A percentile compares a stretch with the other conserved stretches of the same genome.
Evolutionary conservation across 2,113 vertebrate species (phyloP).

Genomic region (Protobothrops flavoviridis): DNA sequence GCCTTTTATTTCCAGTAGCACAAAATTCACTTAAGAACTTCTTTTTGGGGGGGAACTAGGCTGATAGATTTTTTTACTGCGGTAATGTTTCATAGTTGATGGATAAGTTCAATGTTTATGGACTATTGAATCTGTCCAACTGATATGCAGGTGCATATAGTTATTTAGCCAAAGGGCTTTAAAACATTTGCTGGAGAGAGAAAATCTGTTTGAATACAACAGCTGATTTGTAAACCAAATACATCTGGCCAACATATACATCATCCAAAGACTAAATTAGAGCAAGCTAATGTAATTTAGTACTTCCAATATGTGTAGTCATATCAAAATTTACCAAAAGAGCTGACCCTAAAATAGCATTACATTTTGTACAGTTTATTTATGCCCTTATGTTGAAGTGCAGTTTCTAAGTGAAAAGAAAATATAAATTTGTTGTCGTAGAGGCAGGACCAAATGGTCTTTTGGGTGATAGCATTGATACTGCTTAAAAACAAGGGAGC

Average conservation of each 20-base stretch:
- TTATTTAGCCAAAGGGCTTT: slow-evolving; percentile 35
- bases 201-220: slow-evolving; percentile 30
- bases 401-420: background rate
- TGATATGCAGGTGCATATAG: slow-evolving; percentile 29
- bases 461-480: background rate
- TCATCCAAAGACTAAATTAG: slow-evolving; percentile 34
- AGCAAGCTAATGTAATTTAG: background rate
- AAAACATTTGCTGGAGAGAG: slow-evolving; percentile 12
- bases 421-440: background rate
- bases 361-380: background rate
- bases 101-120: slow-evolving; percentile 36
- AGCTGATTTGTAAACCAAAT: background rate
- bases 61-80: slow-evolving; percentile 44
- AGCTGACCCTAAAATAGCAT: background rate
- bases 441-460: background rate
- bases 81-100: slow-evolving; percentile 49
- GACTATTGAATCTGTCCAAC: slow-evolving; percentile 26
- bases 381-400: background rate
- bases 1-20: background rate
- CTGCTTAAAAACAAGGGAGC: background rate
- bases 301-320: background rate
- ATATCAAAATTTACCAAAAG: background rate
- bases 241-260: background rate
- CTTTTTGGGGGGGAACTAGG: slow-evolving; percentile 18
- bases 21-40: background rate